phyloP scores from a whole-genome alignment of 2,113 vertebrate species.

The Rafetus swinhoei region DNA sequence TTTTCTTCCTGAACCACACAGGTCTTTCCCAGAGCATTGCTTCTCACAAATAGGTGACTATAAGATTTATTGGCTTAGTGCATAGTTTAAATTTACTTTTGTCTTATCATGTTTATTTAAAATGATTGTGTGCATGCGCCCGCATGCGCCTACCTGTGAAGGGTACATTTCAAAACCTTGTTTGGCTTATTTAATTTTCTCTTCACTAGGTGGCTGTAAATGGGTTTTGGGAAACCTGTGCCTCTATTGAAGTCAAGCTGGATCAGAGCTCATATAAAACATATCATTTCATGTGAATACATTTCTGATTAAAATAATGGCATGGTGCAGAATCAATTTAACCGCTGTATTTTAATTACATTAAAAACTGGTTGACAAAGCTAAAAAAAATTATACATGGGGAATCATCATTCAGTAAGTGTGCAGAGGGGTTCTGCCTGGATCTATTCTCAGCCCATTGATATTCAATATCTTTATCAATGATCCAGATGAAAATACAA shows the following conservation, averaged over 20 bases:
- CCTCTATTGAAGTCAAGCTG: not conserved
- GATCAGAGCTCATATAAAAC: not conserved
- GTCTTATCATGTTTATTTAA: not conserved
- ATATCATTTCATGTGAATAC: not conserved
- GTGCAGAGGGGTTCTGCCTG: not conserved
- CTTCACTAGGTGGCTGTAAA: not conserved
- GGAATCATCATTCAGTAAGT: not conserved
- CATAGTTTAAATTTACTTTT: not conserved
- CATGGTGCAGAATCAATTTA: not conserved
- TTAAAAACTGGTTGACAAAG: not conserved
- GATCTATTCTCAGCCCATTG: not conserved
- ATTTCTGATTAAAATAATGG: not conserved
- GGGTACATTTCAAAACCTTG: not conserved
- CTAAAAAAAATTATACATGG: not conserved
- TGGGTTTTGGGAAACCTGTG: not conserved
- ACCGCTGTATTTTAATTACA: not conserved
- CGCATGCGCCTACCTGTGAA: not conserved
- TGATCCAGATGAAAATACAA: not conserved
- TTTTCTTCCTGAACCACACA: not conserved
- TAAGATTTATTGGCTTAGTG: not conserved
- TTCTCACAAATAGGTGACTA: not conserved
- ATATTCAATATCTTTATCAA: not conserved
- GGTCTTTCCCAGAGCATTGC: not conserved
- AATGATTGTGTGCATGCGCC: not conserved
- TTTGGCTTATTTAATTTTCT: not conserved